phyloP scores from a whole-genome alignment of 30 jellyfish, hydroid and myxozoan species.

The Nemopilema nomurai region DNA sequence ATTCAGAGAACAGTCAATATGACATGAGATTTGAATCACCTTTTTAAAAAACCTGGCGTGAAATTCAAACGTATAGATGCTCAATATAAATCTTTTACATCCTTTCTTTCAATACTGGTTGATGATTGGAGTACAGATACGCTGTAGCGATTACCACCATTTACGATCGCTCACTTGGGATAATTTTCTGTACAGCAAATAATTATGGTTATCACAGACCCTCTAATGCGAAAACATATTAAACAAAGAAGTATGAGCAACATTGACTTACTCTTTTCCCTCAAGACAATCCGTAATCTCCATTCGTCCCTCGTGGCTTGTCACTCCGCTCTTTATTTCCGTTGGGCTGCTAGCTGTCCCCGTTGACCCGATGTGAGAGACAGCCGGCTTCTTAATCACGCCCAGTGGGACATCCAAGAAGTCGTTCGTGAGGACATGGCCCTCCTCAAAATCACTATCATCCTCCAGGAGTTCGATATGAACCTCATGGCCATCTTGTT shows the following conservation, averaged over 20 bases:
- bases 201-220: too few species aligned
- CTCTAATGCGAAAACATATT: background rate
- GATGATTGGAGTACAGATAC: too few species aligned
- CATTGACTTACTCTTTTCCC: conserved; percentile 24
- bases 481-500: conserved; percentile 3
- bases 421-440: conserved; percentile 17
- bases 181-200: too few species aligned
- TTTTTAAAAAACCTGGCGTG: too few species aligned
- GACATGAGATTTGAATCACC: too few species aligned
- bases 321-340: background rate
- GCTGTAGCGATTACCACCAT: too few species aligned
- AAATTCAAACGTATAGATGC: too few species aligned
- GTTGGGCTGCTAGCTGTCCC: conserved; percentile 11
- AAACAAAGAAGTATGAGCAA: background rate
- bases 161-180: too few species aligned
- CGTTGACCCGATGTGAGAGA: background rate
- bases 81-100: too few species aligned
- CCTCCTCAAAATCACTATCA: conserved; percentile 1
- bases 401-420: conserved; percentile 33
- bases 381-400: background rate
- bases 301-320: conserved; percentile 21
- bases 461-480: conserved; percentile 24
- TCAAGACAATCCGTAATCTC: conserved; percentile 30
- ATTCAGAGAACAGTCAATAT: too few species aligned
- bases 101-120: too few species aligned